These are phyloP conservation scores for Plumapathes pennacea DNA, from an alignment of 92 coral and sea anemone genomes.

Conservation along the genomic window DNA sequence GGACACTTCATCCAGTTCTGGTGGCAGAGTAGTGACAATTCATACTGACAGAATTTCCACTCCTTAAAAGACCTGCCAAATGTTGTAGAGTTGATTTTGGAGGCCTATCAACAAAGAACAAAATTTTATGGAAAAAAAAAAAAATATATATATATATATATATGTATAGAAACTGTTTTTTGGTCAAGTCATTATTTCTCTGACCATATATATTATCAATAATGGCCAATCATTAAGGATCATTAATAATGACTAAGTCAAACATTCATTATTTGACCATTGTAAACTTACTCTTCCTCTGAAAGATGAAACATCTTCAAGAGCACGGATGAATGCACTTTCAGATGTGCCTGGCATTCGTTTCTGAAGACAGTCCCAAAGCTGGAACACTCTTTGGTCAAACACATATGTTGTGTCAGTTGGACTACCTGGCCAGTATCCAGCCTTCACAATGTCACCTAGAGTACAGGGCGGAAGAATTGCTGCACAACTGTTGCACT, in stretches of 20 bases:
- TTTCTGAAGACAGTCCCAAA: conserved; percentile 59
- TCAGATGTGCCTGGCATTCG: conserved; percentile 61
- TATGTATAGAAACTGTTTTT: background rate
- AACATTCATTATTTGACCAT: background rate
- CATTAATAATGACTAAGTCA: too few species aligned
- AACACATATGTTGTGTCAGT: conserved; percentile 42
- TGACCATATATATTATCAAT: background rate
- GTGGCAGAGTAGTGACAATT: conserved; percentile 20
- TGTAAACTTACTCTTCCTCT: conserved; percentile 40
- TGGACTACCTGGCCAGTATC: conserved; percentile 70
- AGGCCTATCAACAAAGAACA: too few species aligned
- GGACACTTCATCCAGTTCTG: conserved; percentile 67
- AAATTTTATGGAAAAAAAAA: too few species aligned
- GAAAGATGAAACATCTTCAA: conserved; percentile 43
- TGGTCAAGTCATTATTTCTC: background rate
- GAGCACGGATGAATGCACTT: conserved; percentile 37
- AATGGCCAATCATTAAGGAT: too few species aligned
- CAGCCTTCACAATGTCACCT: conserved; percentile 34
- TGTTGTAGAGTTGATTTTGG: conserved; percentile 44
- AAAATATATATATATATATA: too few species aligned
- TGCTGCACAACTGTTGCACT: conserved; percentile 12
- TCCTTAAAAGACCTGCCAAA: conserved; percentile 58
- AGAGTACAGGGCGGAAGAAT: conserved; percentile 20
- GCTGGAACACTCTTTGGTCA: conserved; percentile 43
- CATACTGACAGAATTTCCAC: conserved; percentile 67